Evolutionary conservation across 2,797 vertebrate genomes (phyloP).

Genomic region (Esox lucius): DNA sequence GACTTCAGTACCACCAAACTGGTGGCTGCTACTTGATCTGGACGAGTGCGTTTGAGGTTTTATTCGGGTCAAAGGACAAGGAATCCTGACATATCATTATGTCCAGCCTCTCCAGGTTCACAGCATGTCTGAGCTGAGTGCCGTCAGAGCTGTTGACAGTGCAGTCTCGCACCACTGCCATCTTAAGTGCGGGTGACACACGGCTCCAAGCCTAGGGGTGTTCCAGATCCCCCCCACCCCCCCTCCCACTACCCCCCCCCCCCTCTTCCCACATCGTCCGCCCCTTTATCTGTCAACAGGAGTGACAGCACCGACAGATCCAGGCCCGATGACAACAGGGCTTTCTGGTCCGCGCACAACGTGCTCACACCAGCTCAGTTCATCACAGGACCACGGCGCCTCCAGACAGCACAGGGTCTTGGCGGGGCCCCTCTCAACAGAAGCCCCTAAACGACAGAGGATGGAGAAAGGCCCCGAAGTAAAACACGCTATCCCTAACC

Average conservation of each 20-base stretch:
- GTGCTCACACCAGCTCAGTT: background rate
- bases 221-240: background rate
- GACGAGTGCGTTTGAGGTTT: background rate
- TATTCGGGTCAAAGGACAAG: background rate
- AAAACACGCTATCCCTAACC: background rate
- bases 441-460: background rate
- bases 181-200: conserved; percentile 11
- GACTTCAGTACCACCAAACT: too few relatives aligned
- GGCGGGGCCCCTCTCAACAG: background rate
- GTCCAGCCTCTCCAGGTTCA: background rate
- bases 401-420: background rate
- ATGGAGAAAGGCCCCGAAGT: conserved; percentile 1
- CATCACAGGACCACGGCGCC: background rate
- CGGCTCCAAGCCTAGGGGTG: background rate
- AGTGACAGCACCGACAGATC: background rate
- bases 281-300: background rate
- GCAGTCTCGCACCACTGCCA: background rate
- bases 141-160: conserved; percentile 1
- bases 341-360: background rate
- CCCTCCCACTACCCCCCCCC: background rate
- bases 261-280: background rate
- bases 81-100: background rate
- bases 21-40: too few relatives aligned
- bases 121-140: background rate
- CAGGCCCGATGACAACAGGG: background rate